These are phyloP conservation scores for Chaetura pelagica DNA, from an alignment of 2,113 vertebrate genomes.

Conservation along the genomic window DNA sequence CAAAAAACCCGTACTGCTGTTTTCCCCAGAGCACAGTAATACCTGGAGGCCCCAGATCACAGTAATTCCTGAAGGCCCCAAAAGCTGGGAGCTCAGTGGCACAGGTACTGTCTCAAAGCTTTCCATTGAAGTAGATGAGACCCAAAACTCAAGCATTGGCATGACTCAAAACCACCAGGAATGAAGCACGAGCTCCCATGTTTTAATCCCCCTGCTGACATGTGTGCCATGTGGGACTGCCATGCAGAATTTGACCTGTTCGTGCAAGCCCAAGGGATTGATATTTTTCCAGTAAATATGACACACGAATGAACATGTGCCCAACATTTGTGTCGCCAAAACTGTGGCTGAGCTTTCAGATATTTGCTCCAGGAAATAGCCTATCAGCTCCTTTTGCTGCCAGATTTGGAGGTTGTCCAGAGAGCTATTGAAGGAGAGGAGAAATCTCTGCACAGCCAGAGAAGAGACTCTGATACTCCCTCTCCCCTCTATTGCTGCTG, in stretches of 20 bases:
- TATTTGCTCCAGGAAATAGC: rapidly evolving
- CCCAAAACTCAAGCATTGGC: background rate
- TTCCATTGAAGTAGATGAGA: background rate
- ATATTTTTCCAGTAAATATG: background rate
- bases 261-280: rapidly evolving
- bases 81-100: background rate
- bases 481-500: background rate
- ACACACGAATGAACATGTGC: background rate
- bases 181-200: background rate
- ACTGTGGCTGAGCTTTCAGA: background rate
- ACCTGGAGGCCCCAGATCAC: background rate
- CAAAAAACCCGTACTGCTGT: background rate
- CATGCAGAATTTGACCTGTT: background rate
- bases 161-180: background rate
- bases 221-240: rapidly evolving
- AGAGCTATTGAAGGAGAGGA: background rate
- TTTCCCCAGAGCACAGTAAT: background rate
- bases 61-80: background rate
- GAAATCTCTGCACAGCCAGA: background rate
- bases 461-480: background rate
- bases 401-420: background rate
- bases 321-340: background rate
- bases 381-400: background rate
- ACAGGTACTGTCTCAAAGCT: background rate
- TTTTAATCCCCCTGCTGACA: background rate